Base-by-base conservation (phyloP, 2,888 invertebrate genomes). In the Spisula solida region DNA sequence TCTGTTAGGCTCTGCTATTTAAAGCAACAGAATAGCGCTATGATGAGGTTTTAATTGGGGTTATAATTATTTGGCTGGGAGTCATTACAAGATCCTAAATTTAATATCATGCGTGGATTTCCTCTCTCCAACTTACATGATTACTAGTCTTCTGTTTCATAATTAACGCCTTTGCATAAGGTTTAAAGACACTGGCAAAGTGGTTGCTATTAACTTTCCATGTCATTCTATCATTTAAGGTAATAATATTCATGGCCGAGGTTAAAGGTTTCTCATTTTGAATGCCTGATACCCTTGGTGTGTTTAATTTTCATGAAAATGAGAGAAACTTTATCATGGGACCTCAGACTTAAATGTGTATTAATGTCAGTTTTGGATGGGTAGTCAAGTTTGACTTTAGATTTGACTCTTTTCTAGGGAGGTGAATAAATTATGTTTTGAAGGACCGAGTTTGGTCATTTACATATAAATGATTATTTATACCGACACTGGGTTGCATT, bases 221-320 rank as follows among this genome's bases (percentile, higher is more conserved):
- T 66, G 25, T n/a, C 60, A n/a, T 66, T 75, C 29, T 31, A 75
- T 75, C 31, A 34, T 75, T 66, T 34, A 31, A 75, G 25, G 25
- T 75, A 34, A 34, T 75, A 31, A 75, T 75, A 66, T 75, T 75
- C 31, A 75, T 75, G 18, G 34, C 16, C 31, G 10, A 31, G 75
- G 75, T 31, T 31, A 31, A 75, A 34, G 29, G 75, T 75, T 75
- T 75, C 34, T 34, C 75, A 75, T 75, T 75, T 31, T 34, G 34
- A 34, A 25, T 12, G 31, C 29, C 18, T 75, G 12, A 31, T 31
- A 16, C 29, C 34, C 34, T 18, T 75, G 34, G 31, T 31, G 31
- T 31, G 34, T 75, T 75, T 75, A 75, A 75, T 75, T 75, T 75
- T 75, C 34, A 75, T 75, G 75, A 75, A 75, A 75, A 34, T 75